These are phyloP conservation scores for Actinemys pallida DNA, from an alignment of 2,113 vertebrate species.

Conservation along the genomic window DNA sequence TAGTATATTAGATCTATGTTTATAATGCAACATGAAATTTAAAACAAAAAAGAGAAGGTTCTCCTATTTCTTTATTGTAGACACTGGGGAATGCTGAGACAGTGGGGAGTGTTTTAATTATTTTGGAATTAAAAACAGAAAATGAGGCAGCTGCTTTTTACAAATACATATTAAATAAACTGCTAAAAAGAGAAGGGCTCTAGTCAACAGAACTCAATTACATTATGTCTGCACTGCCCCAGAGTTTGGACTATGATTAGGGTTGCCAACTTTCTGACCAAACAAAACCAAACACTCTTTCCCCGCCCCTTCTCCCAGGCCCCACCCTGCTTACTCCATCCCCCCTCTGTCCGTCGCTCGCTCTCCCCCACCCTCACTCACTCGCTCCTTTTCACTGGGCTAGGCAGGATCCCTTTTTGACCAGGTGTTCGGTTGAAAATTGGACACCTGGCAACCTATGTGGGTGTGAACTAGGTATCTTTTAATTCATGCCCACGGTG, in stretches of 20 bases:
- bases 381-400: too few relatives aligned
- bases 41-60: conserved; percentile 22
- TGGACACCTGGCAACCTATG: too few relatives aligned
- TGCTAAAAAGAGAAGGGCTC: neutral
- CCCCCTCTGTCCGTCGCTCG: too few relatives aligned
- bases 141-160: neutral
- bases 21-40: conserved; percentile 24
- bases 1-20: neutral
- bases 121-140: conserved; percentile 58
- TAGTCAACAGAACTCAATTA: neutral
- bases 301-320: too few relatives aligned
- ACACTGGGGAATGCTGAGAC: neutral
- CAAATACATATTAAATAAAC: neutral
- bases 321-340: too few relatives aligned
- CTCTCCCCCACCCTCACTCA: too few relatives aligned
- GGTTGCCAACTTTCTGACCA: too few relatives aligned
- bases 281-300: too few relatives aligned
- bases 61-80: conserved; percentile 30
- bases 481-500: neutral
- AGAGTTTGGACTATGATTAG: neutral
- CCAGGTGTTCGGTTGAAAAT: too few relatives aligned
- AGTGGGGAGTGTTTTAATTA: conserved; percentile 58
- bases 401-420: too few relatives aligned
- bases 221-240: neutral
- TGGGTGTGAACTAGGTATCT: neutral